phyloP scores from a whole-genome alignment of 2,888 invertebrate genomes.

The Rhagophthalmus giganteus region DNA sequence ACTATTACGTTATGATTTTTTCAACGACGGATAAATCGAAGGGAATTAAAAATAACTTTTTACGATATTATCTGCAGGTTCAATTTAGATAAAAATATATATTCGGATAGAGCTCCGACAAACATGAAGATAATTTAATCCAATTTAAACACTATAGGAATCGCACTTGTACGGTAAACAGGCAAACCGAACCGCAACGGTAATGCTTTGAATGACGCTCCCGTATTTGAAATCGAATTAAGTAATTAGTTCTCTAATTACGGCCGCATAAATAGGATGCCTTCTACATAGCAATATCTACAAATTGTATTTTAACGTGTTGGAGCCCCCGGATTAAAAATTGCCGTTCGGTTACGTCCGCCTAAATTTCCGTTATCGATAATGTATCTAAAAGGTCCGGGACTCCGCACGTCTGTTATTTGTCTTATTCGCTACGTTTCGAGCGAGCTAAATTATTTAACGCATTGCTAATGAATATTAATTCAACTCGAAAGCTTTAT shows the following conservation, averaged over 20 bases:
- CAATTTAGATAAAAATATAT: not conserved
- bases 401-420: no score
- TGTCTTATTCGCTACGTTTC: not conserved
- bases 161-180: slow-evolving; percentile 49
- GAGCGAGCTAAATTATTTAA: not conserved
- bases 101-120: not conserved
- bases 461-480: no score
- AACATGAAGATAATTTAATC: slow-evolving; percentile 45
- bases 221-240: slow-evolving; percentile 48
- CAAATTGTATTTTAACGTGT: not conserved
- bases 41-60: no score
- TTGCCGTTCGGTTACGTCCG: not conserved
- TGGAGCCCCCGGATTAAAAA: not conserved
- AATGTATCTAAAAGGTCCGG: not conserved
- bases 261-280: slow-evolving; percentile 13
- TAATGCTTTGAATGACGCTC: slow-evolving; percentile 46
- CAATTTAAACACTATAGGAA: slow-evolving; percentile 50
- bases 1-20: no score
- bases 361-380: not conserved
- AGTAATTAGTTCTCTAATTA: slow-evolving; percentile 50
- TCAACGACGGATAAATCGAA: no score
- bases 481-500: not conserved
- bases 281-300: not conserved
- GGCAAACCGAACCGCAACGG: slow-evolving; percentile 44
- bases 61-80: not conserved